Evolutionary conservation across 64 coral and sea anemone species (phyloP).

Genomic region (Trachythela sp.): DNA sequence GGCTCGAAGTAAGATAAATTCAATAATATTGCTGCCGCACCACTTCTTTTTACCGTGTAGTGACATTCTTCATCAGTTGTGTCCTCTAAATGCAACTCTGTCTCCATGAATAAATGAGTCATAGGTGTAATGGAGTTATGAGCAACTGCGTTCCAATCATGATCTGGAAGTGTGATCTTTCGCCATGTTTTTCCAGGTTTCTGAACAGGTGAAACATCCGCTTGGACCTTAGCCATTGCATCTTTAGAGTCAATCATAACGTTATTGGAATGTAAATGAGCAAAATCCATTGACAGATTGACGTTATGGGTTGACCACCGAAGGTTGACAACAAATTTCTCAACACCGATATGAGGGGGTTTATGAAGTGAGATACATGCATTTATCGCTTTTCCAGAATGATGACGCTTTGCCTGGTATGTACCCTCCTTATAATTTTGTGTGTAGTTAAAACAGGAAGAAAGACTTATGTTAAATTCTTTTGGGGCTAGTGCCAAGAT

Average conservation of each 20-base stretch:
- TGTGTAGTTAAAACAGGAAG: neutral
- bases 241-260: constrained; percentile 58
- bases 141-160: neutral
- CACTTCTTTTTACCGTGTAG: neutral
- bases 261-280: neutral
- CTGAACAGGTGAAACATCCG: constrained; percentile 43
- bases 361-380: neutral
- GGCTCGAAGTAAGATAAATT: neutral
- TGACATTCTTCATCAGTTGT: neutral
- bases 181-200: constrained; percentile 48
- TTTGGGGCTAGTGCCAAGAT: neutral
- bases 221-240: constrained; percentile 34
- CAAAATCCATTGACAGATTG: neutral
- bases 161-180: constrained; percentile 36
- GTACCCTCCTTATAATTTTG: neutral
- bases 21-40: neutral
- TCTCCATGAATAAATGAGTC: constrained; percentile 9
- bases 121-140: constrained; percentile 12
- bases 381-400: neutral
- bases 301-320: neutral
- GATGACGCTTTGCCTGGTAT: neutral
- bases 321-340: neutral
- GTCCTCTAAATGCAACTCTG: neutral
- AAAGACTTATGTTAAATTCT: neutral
- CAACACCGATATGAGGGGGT: neutral